phyloP scores from a whole-genome alignment of 2,888 invertebrate genomes.

The Anaspis maculata region DNA sequence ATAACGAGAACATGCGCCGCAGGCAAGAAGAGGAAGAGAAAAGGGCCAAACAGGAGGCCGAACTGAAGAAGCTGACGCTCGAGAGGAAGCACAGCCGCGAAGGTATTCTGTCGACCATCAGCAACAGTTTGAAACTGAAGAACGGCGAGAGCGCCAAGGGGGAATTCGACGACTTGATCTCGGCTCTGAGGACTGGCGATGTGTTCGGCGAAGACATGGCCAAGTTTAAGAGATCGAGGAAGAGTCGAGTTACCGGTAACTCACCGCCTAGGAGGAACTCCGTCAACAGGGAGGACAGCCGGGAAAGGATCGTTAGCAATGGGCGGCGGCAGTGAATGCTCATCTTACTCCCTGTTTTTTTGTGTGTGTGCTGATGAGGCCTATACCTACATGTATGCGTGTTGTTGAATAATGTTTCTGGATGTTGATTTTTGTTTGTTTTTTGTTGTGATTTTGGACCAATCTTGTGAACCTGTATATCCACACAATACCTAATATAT shows the following conservation, averaged over 20 bases:
- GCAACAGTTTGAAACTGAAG: slow-evolving; percentile 60
- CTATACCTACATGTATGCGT: no score
- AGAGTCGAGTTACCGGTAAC: slow-evolving; percentile 53
- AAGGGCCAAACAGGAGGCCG: slow-evolving; percentile 79
- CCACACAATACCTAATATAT: no score
- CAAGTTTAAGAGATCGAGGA: slow-evolving; percentile 75
- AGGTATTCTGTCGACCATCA: slow-evolving; percentile 67
- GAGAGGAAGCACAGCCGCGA: slow-evolving; percentile 76
- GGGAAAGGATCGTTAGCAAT: slow-evolving; percentile 50
- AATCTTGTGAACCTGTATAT: slow-evolving; percentile 14
- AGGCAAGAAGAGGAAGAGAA: slow-evolving; percentile 86
- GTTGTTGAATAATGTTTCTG: no score
- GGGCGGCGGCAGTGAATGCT: slow-evolving; percentile 39
- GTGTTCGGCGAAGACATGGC: slow-evolving; percentile 94
- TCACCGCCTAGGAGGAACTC: slow-evolving; percentile 56
- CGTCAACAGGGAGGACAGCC: slow-evolving; percentile 58
- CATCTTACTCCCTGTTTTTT: slow-evolving; percentile 1
- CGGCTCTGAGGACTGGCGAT: slow-evolving; percentile 87
- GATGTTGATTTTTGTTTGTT: no score
- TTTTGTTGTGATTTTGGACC: slow-evolving; percentile 17
- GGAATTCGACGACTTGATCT: slow-evolving; percentile 94
- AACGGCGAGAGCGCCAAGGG: slow-evolving; percentile 62
- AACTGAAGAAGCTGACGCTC: slow-evolving; percentile 79
- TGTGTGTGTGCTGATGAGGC: not conserved
- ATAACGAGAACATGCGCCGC: slow-evolving; percentile 77